Evolutionary conservation across 2,888 invertebrate genomes (phyloP).

Genomic region (Melanargia galathea): DNA sequence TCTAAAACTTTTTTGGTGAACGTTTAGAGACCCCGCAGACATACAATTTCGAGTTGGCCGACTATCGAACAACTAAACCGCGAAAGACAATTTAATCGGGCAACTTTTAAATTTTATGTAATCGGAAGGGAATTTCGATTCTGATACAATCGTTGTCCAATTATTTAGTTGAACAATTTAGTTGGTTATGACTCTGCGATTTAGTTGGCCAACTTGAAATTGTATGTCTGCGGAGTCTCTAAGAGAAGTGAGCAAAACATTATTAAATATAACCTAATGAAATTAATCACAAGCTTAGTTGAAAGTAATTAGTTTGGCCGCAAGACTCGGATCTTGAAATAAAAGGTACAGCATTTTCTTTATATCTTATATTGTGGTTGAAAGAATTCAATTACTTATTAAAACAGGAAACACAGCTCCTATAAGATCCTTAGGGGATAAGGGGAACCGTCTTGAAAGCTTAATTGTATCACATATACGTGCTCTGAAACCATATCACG

Average conservation of each 20-base stretch:
- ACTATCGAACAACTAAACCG: too few relatives aligned
- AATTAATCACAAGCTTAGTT: constrained; percentile 13
- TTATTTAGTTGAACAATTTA: too few relatives aligned
- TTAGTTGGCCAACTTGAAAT: too few relatives aligned
- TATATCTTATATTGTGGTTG: constrained; percentile 5
- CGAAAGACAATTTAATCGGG: too few relatives aligned
- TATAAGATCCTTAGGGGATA: constrained; percentile 12
- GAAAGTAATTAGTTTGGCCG: constrained; percentile 16
- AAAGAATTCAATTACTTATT: constrained; percentile 21
- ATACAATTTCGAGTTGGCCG: too few relatives aligned
- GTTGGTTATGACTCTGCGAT: too few relatives aligned
- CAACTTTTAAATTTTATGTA: too few relatives aligned
- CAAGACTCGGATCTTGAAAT: constrained; percentile 13
- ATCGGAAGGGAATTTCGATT: too few relatives aligned
- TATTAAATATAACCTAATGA: constrained; percentile 7
- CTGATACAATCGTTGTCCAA: too few relatives aligned
- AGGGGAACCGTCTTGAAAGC: constrained; percentile 7
- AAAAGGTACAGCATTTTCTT: constrained; percentile 14
- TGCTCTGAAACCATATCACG: constrained; percentile 8
- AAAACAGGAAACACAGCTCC: constrained; percentile 5
- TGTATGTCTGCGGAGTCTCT: too few relatives aligned
- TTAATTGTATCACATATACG: constrained; percentile 23
- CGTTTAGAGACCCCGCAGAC: too few relatives aligned
- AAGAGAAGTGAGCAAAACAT: not conserved
- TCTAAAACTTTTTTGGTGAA: too few relatives aligned